Percentiles rank a stretch among this genome's conserved stretches.
Evolutionary conservation across 2,113 vertebrate genomes (phyloP).

Genomic region (Telmatochromis brachygnathus): DNA sequence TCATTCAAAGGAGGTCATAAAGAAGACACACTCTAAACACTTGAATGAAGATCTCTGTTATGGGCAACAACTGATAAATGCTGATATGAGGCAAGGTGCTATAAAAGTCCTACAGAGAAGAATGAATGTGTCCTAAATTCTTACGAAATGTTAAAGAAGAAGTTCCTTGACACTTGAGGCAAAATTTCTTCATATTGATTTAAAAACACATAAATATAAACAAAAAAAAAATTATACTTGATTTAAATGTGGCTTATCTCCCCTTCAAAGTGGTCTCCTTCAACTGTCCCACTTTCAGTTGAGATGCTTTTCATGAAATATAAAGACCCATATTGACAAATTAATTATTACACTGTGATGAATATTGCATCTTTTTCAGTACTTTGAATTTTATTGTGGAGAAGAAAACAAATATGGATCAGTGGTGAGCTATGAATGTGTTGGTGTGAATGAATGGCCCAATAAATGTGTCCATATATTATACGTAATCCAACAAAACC

Average conservation of each 20-base stretch:
- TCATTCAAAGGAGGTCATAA: not conserved
- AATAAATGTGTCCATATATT: not conserved
- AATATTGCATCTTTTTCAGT: not conserved
- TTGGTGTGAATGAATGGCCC: not conserved
- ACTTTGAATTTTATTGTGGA: not conserved
- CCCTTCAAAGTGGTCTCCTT: not conserved
- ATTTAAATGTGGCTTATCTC: not conserved
- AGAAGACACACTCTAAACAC: not conserved
- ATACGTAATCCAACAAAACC: not conserved
- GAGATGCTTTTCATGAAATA: not conserved
- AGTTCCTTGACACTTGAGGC: rapidly evolving
- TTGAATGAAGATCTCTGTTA: not conserved
- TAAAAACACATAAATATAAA: not conserved
- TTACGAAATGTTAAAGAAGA: not conserved
- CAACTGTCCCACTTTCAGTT: not conserved
- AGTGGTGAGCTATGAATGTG: not conserved
- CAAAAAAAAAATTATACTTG: not conserved
- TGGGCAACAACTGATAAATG: not conserved
- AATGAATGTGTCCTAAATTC: not conserved
- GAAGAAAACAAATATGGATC: not conserved
- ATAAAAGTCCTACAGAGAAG: not conserved
- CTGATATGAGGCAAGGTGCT: not conserved
- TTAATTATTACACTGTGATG: not conserved
- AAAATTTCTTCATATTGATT: not conserved
- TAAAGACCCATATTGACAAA: not conserved